Base-by-base conservation (phyloP, 1,140 invertebrate genomes). In the Neodiprion lecontei region DNA sequence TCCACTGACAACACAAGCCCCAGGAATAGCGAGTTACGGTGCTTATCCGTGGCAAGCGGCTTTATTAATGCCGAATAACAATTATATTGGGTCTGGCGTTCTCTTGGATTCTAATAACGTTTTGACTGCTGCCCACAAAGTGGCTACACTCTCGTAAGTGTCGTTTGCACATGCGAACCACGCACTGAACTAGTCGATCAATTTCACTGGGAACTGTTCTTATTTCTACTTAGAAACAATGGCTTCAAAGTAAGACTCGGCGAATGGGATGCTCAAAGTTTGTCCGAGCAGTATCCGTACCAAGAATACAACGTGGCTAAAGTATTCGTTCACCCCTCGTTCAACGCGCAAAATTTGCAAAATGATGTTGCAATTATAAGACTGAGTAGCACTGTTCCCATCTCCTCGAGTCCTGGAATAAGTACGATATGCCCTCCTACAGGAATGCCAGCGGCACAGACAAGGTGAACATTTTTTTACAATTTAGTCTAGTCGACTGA, bases 281-380 rank as follows among this genome's bases (percentile, higher is more conserved):
- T 89, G 1, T 89, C 82, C 9, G 92, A 94, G 74, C 90, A 91
- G 0, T 89, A 92, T 67, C 89, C 91, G 5, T 91, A 89, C 73
- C 86, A 92, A 77, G 92, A 94, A 77, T 91, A 91, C 69, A 84
- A 76, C 7, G 82, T 92, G 0, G 78, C 82, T 2, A 89, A 85
- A 76, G 89, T 94, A 11, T 90, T 90, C 66, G 85, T 91, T 21
- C 93, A 95, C 81, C 92, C 93, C 1, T 85, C 90, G 7, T 95
- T 91, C 80, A 92, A 92, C 79, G 82, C 90, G 0, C 87, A 86
- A 40, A 94, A 92, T 79, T 84, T 95, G 10, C 89, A 91, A 49
- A 94, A 94, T 79, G 92, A 95, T 78, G 84, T 95, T 61, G 94
- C 93, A 21, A 83, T 96, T 0, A 81, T 96, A 28, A 88, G 89